phyloP scores from a whole-genome alignment of 1,140 invertebrate genomes.

The Homarus americanus region DNA sequence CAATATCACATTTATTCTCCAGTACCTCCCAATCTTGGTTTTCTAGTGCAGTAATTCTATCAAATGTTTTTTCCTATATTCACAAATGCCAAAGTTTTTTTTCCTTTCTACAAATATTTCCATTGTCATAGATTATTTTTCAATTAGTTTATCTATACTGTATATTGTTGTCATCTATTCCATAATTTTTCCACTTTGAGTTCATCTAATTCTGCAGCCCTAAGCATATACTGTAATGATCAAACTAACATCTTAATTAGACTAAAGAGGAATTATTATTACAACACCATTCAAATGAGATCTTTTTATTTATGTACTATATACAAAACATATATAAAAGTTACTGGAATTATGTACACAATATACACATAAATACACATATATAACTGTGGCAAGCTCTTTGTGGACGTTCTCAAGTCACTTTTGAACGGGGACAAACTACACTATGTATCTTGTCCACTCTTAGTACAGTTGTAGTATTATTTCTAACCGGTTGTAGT shows the following conservation, averaged over 20 bases:
- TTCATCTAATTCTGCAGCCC: background rate
- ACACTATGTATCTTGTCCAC: background rate
- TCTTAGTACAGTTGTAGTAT: too few species aligned
- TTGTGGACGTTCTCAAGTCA: slow-evolving; percentile 39
- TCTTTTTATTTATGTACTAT: slow-evolving; percentile 60
- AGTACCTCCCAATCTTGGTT: too few species aligned
- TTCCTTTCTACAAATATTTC: too few species aligned
- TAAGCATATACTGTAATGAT: background rate
- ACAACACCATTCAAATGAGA: slow-evolving; percentile 23
- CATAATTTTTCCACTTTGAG: background rate
- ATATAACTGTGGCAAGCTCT: slow-evolving; percentile 56
- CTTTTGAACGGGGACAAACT: slow-evolving; percentile 20
- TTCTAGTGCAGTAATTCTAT: too few species aligned
- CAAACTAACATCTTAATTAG: background rate
- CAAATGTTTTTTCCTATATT: too few species aligned
- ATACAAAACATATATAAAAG: slow-evolving; percentile 69
- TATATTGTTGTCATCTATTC: background rate
- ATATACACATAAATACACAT: slow-evolving; percentile 65
- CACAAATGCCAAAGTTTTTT: too few species aligned
- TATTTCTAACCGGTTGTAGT: too few species aligned
- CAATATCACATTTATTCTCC: too few species aligned
- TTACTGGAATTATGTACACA: slow-evolving; percentile 54
- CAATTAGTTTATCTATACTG: background rate
- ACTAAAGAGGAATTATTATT: background rate
- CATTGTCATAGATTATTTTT: too few species aligned